Evolutionary conservation across 92 coral and sea anemone species (phyloP), one percentile per base, ranked within the genome.

Genomic region (Actinernus sp.): DNA sequence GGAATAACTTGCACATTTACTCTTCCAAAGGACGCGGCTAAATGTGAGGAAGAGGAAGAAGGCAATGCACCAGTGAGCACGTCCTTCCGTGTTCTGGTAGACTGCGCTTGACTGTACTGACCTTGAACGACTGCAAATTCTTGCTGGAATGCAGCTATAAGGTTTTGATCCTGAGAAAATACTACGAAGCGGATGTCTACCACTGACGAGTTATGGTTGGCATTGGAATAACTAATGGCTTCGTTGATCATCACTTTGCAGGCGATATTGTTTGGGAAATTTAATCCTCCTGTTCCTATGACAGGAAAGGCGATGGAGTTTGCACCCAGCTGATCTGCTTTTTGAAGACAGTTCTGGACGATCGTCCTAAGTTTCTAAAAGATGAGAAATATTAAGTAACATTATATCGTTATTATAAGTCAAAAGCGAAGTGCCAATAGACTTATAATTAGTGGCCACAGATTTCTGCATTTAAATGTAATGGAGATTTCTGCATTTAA

Each of bases 121-220:
- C 47, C 32, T 6, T 20, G n/a, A 11, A 18, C 27, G 10, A 12
- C 21, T 14, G 43, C 28, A 51, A 88, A 78, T 51, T 88, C 96
- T 60, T 71, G 71, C 21, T 63, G 68, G 53, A 88, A 88, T 36
- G 96, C 81, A 8, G 72, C 49, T 23, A 63, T 57, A 2, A 85
- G 51, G 10, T 61, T 66, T 11, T 65, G 54, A 58, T 93, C 98
- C 78, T 71, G 87, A 18, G 52, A 49, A 27, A 49, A 82, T 27
- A 93, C 96, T 2, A 89, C 91, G 65, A 89, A 93, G 16, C 93
- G 84, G 18, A 93, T 71, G 43, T 89, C 96, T 32, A 40, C 74
- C 32, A 89, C 20, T 9, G 48, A 26, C 11, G 84, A 53, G 8
- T 39, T 19, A 2, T 74, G 63, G 28, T 68, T 29, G 0, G 62